Conservation (phyloP, 2,888 invertebrate species). For the Diarsia rubi region DNA sequence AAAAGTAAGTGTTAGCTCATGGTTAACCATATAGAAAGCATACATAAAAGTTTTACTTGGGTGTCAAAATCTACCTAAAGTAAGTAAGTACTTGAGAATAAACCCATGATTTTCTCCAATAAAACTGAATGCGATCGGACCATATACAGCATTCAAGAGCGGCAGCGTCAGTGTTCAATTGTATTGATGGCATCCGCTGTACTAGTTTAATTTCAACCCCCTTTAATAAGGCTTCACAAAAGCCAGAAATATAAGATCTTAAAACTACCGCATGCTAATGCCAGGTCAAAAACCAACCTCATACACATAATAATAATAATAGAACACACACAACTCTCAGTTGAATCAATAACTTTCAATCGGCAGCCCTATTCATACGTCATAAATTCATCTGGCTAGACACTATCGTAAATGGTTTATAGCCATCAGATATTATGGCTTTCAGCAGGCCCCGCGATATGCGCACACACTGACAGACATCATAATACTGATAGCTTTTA, state of each 20-base stretch:
- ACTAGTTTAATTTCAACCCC: not conserved
- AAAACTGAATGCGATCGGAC: not conserved
- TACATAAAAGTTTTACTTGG: not conserved
- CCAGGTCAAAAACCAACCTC: not conserved
- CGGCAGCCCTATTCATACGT: slow-evolving; percentile 62
- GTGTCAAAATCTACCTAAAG: too few relatives aligned
- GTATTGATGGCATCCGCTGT: not conserved
- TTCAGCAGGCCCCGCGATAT: slow-evolving; percentile 69
- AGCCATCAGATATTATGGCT: slow-evolving; percentile 77
- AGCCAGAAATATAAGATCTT: not conserved
- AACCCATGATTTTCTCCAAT: not conserved
- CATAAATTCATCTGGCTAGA: slow-evolving; percentile 81
- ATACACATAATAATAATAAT: not conserved
- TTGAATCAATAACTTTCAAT: slow-evolving; percentile 54
- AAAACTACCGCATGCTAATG: not conserved
- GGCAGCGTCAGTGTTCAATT: not conserved
- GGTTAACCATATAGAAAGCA: not conserved
- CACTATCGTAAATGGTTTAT: slow-evolving; percentile 83
- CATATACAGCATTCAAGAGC: not conserved
- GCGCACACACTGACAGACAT: slow-evolving; percentile 62
- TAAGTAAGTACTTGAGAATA: not conserved
- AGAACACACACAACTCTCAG: slow-evolving; percentile 1
- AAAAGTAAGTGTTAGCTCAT: not conserved
- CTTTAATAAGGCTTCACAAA: not conserved
- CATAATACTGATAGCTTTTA: slow-evolving; percentile 56